Conservation (phyloP, 2,113 vertebrate species). For the Mixornis gularis region DNA sequence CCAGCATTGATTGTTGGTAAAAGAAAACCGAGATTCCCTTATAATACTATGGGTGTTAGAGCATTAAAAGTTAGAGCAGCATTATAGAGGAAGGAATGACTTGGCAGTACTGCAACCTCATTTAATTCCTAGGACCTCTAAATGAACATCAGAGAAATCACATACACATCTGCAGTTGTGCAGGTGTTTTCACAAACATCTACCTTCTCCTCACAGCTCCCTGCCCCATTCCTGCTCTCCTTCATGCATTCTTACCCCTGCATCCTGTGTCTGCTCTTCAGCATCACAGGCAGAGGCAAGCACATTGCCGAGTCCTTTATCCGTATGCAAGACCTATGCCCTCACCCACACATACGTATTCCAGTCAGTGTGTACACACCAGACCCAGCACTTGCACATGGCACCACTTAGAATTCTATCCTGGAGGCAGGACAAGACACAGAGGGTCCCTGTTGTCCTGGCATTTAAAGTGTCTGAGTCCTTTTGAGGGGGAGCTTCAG, state of each 20-base stretch:
- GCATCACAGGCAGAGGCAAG: not conserved
- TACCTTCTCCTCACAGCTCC: not conserved
- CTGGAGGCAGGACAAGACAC: not conserved
- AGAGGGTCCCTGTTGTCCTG: not conserved
- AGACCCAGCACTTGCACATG: fast-evolving
- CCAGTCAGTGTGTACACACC: not conserved
- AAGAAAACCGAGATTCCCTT: not conserved
- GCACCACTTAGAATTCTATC: not conserved
- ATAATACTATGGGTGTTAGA: not conserved
- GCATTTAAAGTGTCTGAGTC: not conserved
- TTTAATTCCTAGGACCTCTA: not conserved
- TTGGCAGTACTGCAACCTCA: not conserved
- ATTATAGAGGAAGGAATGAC: not conserved
- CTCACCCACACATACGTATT: fast-evolving
- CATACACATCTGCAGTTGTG: not conserved
- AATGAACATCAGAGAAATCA: not conserved
- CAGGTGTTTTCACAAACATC: not conserved
- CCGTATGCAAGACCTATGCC: not conserved
- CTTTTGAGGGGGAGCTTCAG: not conserved
- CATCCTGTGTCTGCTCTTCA: not conserved
- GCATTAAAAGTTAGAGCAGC: not conserved
- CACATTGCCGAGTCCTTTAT: not conserved
- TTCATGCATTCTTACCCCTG: not conserved
- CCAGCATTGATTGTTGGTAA: not conserved
- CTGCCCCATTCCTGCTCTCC: not conserved